Evolutionary conservation across 2,113 vertebrate genomes (phyloP), one percentile per base, ranked within the genome.

Genomic region (Channa maculata): DNA sequence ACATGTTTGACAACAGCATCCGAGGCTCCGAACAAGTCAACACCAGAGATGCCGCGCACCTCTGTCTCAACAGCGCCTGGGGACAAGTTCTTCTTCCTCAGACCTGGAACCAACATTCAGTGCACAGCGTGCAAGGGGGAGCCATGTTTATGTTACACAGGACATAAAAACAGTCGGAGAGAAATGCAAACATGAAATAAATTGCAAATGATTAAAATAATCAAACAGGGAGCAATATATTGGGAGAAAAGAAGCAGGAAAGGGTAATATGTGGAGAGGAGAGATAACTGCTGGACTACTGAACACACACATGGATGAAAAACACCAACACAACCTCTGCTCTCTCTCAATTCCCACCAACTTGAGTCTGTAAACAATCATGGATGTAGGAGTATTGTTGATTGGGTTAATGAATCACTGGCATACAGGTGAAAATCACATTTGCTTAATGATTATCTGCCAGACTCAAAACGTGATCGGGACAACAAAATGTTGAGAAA

Each of bases 1-100:
- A 99, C 97, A 0, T 99, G 97, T 79, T 98, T 99, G 70, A 99
- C 97, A 10, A 99, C 97, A 0, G 97, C 97, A 37, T 99, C 97
- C 0, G 97, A 97, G 0, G 96, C 96, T 5, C 97, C 97, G 11
- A 99, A 99, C 45, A 99, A 88, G 83, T 99, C 97, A 4, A 98
- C 97, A 0, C 97, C 97, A 0, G 96, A 96, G 83, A 99, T 95
- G 48, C 97, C 96, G 4, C 97, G 94, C 64, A 98, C 96, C 0
- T 99, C 97, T 0, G 96, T 96, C 68, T 98, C 97, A 91, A 97
- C 96, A 0, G 97, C 96, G 5, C 97, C 96, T 0, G 97, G 97
- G 57, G 97, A 98, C 53, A 99, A 90, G 86, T 99, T 99, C 93
- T 99, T 98, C 95, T 98, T 98, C 82, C 97, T 95, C 71, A 99